Base-by-base conservation (phyloP, 1,140 invertebrate species). In the Lysiphlebus fabarum region DNA sequence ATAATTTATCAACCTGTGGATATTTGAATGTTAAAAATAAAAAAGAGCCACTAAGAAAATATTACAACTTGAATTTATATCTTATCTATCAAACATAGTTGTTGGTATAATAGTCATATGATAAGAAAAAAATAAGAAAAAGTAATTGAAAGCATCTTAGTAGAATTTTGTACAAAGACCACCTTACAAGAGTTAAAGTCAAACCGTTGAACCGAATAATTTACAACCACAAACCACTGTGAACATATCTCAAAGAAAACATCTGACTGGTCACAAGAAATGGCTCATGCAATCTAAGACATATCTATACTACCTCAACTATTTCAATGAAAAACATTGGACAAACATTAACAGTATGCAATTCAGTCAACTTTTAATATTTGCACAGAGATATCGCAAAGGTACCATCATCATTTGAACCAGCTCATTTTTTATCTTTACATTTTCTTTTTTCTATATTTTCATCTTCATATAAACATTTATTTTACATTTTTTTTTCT, bases 211-310 rank as follows among this genome's bases (percentile, higher is more conserved):
- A 38, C 33, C 36, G 45, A 62, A 57, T 62, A 45, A 60, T 62
- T 58, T 62, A 53, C 54, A 48, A 50, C 50, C 44, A 43, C 47
- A 41, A 53, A 55, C 50, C 56, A 65, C 58, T 51, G 62, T 58
- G 59, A 50, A 12, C 47, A 67, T 56, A 78, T 76, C 73, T 77
- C 70, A 73, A 72, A 78, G 73, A 72, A 64, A 69, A 72, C 71
- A 78, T 77, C 74, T 77, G 62, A 70, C 72, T 70, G 71, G 72
- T 76, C 73, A 71, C 71, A 66, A 74, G 63, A 77, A 78, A 76
- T 78, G 75, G 71, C 74, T 74, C 70, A 71, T 73, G 71, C 73
- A 77, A 76, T 77, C 73, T 77, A 74, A 55, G 42, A 55, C 61
- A n/a, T n/a, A n/a, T n/a, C n/a, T n/a, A n/a, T n/a, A n/a, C 56